Percentiles rank a stretch among this genome's conserved stretches.
These are phyloP conservation scores for Luffia ferchaultella DNA, from an alignment of 2,888 invertebrate genomes.

Conservation along the genomic window DNA sequence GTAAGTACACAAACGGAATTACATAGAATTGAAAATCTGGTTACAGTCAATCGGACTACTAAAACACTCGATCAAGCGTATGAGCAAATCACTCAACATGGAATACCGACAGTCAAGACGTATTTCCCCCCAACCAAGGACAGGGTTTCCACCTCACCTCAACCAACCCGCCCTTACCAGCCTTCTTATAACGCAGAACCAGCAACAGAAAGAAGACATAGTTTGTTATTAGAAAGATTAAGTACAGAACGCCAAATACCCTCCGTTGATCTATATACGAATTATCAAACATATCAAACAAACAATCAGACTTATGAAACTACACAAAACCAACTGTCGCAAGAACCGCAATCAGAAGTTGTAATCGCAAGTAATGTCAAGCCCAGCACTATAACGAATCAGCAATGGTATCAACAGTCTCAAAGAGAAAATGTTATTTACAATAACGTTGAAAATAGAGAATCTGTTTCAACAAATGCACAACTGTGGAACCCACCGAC, in stretches of 20 bases:
- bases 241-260: conserved; percentile 52
- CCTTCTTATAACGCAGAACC: conserved; percentile 36
- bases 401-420: conserved; percentile 52
- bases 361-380: conserved; percentile 51
- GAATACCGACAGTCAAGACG: conserved; percentile 42
- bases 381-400: conserved; percentile 49
- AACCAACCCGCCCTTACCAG: conserved; percentile 37
- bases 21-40: conserved; percentile 51
- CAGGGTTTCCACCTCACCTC: conserved; percentile 34
- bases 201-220: conserved; percentile 45
- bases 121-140: conserved; percentile 46
- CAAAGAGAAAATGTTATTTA: conserved; percentile 34
- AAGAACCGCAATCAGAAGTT: conserved; percentile 53
- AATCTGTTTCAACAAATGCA: not conserved
- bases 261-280: conserved; percentile 23
- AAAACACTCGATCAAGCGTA: conserved; percentile 48
- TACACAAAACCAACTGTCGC: conserved; percentile 32
- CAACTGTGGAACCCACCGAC: conserved; percentile 19
- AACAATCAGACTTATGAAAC: conserved; percentile 36
- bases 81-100: conserved; percentile 38
- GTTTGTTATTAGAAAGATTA: conserved; percentile 46
- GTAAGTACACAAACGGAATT: conserved; percentile 48
- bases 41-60: conserved; percentile 50
- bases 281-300: conserved; percentile 39
- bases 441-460: conserved; percentile 27